These are phyloP conservation scores for Whitmania pigra DNA, from an alignment of 1,140 invertebrate species.

Conservation along the genomic window DNA sequence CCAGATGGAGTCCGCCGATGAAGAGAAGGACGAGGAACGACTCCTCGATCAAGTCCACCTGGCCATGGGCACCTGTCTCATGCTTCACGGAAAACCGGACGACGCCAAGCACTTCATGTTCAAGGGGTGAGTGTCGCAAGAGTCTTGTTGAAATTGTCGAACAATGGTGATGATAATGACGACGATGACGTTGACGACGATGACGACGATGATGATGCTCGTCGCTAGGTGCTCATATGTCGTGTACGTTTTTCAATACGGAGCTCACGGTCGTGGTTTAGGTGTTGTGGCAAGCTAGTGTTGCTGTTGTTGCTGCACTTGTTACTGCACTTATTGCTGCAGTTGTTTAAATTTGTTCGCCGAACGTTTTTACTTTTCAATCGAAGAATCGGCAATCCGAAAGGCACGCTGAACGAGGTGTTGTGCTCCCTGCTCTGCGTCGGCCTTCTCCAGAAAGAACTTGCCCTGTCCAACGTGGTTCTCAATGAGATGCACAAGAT, in stretches of 20 bases:
- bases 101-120: neutral
- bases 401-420: slow-evolving; percentile 51
- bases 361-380: neutral
- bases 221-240: no score
- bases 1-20: neutral
- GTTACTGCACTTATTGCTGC: slow-evolving; percentile 51
- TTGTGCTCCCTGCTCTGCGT: slow-evolving; percentile 56
- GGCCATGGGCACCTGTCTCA: neutral
- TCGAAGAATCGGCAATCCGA: slow-evolving; percentile 38
- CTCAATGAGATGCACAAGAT: slow-evolving; percentile 48
- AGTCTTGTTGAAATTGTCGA: no score
- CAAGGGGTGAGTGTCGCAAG: neutral
- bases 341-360: slow-evolving; percentile 10
- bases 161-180: no score
- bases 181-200: no score
- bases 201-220: no score
- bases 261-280: no score
- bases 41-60: neutral
- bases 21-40: neutral
- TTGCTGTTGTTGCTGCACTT: slow-evolving; percentile 30
- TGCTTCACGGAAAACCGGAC: neutral
- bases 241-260: no score
- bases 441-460: slow-evolving; percentile 54
- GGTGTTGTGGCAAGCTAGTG: no score
- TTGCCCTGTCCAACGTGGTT: slow-evolving; percentile 50